Base-by-base conservation (phyloP, 2,113 vertebrate species). In the Capricornis sumatraensis region DNA sequence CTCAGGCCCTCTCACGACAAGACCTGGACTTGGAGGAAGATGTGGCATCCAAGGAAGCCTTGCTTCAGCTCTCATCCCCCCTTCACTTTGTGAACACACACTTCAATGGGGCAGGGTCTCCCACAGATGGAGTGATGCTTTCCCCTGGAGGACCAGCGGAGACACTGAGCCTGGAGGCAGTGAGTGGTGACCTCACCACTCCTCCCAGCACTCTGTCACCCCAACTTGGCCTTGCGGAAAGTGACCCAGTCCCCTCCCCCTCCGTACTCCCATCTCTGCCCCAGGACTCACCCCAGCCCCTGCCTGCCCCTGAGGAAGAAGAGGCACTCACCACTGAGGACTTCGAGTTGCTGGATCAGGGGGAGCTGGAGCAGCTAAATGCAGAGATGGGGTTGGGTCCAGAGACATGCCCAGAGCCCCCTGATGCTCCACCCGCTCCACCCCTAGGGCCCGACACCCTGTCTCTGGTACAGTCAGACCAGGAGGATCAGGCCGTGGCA, bases 321-420 rank as follows among this genome's bases (percentile, higher is more conserved):
- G 99, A 99, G 83, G 99, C 99, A 23, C 99, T 99, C 98, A 98
- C 99, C 98, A 98, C 98, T 76, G 99, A 99, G 98, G 99, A 99
- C 99, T 99, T 99, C 98, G 99, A 99, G 99, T 99, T 99, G 95
- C 99, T 99, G 99, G 99, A 99, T 99, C 99, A 99, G 99, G 99
- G 99, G 95, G 99, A 99, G 99, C 99, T 99, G 99, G 99, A 99
- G 97, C 99, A 99, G 98, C 98, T 99, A 97, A 99, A 99, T 87
- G 99, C 99, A 60, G 99, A 99, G 98, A 98, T 99, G 96, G 99
- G 99, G 81, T 99, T 1, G 82, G 98, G 93, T 98, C 99, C 96
- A 99, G 98, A 98, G 95, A 98, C 95, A 84, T 79, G 84, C 19
- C 96, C 74, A 67, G 94, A 98, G 53, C 93, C 97, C 88, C 96